A percentile compares a stretch with the other conserved stretches of the same genome.
Conservation (phyloP, 2,113 vertebrate species). For the Sorex fumeus region DNA sequence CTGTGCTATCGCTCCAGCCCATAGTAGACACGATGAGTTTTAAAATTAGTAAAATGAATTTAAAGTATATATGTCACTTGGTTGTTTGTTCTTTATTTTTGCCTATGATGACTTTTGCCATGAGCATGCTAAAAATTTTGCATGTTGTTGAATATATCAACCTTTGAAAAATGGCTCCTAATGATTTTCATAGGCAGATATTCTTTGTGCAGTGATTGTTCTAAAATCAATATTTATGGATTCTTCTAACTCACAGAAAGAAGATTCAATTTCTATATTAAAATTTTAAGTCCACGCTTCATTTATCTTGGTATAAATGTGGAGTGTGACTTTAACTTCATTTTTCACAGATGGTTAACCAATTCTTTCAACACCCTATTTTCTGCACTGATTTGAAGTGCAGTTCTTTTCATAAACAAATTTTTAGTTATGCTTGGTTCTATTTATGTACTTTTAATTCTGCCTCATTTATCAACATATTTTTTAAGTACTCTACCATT, state of each 20-base stretch:
- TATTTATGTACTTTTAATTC: constrained; percentile 35
- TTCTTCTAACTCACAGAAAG: neutral
- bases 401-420: neutral
- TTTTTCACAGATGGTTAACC: neutral
- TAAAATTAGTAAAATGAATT: neutral
- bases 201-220: neutral
- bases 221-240: neutral
- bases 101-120: neutral
- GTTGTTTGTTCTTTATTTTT: neutral
- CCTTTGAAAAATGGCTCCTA: constrained; percentile 18
- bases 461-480: neutral
- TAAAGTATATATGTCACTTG: neutral
- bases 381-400: neutral
- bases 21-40: neutral
- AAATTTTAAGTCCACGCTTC: neutral
- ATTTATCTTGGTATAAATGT: neutral
- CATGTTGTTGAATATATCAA: neutral
- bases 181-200: constrained; percentile 16
- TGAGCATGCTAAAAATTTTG: neutral
- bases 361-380: neutral
- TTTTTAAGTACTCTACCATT: neutral
- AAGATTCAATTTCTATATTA: constrained; percentile 2
- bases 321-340: neutral
- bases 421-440: neutral
- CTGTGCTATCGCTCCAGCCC: no score